Evolutionary conservation across 2,797 vertebrate species (phyloP).

Genomic region (Pipistrellus pygmaeus): DNA sequence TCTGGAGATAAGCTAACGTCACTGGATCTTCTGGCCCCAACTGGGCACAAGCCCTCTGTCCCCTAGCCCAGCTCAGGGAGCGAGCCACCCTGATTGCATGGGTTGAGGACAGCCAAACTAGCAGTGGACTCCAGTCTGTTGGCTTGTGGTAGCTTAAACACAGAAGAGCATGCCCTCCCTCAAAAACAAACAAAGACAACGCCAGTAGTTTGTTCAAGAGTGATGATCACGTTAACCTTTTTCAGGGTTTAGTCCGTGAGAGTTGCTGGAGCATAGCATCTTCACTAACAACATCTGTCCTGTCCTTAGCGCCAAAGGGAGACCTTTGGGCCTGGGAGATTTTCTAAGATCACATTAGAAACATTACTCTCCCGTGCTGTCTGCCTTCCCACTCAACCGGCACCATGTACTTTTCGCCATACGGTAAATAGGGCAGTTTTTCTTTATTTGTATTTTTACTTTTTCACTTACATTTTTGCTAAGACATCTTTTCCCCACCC

Average conservation of each 20-base stretch:
- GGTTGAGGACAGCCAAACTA: conserved; percentile 68
- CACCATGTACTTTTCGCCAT: not conserved
- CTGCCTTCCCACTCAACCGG: not conserved
- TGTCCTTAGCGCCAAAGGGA: not conserved
- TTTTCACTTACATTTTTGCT: not conserved
- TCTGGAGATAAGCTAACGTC: not conserved
- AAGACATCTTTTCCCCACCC: not conserved
- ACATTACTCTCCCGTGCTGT: not conserved
- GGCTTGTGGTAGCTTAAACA: not conserved
- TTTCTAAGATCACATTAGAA: not conserved
- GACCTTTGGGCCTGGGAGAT: not conserved
- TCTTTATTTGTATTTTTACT: conserved; percentile 13
- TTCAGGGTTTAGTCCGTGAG: not conserved
- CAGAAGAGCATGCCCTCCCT: not conserved
- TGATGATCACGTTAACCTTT: not conserved
- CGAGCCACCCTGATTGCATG: conserved; percentile 50
- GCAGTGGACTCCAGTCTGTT: not conserved
- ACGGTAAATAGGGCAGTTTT: not conserved
- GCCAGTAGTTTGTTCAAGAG: not conserved
- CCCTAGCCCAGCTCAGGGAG: not conserved
- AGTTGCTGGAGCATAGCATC: too few relatives aligned
- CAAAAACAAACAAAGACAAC: not conserved
- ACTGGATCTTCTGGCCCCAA: not conserved
- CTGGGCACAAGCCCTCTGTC: not conserved
- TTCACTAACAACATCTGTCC: not conserved